A percentile compares a stretch with the other conserved stretches of the same genome.
Evolutionary conservation across 2,113 vertebrate species (phyloP).

Genomic region (Lepisosteus oculatus): DNA sequence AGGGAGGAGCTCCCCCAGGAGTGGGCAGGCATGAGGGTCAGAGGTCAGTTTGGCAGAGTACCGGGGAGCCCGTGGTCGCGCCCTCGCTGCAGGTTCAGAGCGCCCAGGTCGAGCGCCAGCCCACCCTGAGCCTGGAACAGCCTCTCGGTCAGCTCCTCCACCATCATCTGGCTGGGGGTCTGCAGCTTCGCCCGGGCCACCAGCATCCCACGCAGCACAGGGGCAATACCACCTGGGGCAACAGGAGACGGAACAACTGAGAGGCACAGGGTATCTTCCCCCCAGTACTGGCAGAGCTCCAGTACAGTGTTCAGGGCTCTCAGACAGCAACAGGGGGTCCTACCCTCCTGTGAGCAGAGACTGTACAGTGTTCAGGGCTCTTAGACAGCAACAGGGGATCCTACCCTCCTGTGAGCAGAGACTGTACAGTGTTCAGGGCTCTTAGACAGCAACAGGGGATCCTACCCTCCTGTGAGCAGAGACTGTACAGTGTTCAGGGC

Average conservation of each 20-base stretch:
- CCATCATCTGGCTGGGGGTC: slow-evolving; percentile 73
- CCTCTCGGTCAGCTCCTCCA: slow-evolving; percentile 70
- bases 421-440: neutral
- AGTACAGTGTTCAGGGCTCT: too few species aligned
- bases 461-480: too few species aligned
- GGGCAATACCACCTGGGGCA: slow-evolving; percentile 66
- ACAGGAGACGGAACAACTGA: neutral
- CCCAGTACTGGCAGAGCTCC: too few species aligned
- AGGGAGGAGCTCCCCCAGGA: too few species aligned
- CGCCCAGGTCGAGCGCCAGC: slow-evolving; percentile 74
- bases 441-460: neutral
- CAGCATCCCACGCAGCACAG: slow-evolving; percentile 67
- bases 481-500: neutral
- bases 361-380: neutral
- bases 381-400: neutral
- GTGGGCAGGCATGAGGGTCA: neutral
- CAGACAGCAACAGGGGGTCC: too few species aligned
- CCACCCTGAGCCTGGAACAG: slow-evolving; percentile 72
- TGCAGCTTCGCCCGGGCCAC: slow-evolving; percentile 70
- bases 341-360: too few species aligned
- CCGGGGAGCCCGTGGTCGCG: slow-evolving; percentile 80
- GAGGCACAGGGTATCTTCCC: too few species aligned
- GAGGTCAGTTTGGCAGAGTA: slow-evolving; percentile 31
- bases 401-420: too few species aligned
- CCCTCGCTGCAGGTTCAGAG: slow-evolving; percentile 76